These are phyloP conservation scores for Myrmecobius fasciatus DNA, from an alignment of 2,113 vertebrate genomes.

Conservation along the genomic window DNA sequence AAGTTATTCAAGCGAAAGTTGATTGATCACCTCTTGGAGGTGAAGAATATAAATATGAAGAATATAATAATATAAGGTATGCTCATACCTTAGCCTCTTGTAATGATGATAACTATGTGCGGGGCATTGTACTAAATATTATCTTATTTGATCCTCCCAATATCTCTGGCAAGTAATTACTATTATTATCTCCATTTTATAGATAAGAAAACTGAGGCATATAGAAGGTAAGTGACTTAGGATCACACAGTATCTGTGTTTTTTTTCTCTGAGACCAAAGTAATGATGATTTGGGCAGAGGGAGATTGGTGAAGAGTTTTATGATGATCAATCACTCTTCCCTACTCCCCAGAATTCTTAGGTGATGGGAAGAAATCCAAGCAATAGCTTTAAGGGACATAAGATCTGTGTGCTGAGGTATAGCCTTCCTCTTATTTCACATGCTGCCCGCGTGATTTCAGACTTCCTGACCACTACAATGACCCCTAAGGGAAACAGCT, in stretches of 20 bases:
- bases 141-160: not conserved
- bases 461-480: not conserved
- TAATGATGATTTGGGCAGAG: not conserved
- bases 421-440: not conserved
- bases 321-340: not conserved
- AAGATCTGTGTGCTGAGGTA: not conserved
- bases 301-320: not conserved
- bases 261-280: not conserved
- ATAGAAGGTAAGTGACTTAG: not conserved
- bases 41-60: not conserved
- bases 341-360: not conserved
- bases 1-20: not conserved
- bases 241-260: not conserved
- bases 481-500: not conserved
- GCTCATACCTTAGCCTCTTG: too few species aligned
- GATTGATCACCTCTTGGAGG: not conserved
- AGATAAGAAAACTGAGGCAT: not conserved
- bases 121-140: too few species aligned
- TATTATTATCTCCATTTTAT: not conserved
- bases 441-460: not conserved
- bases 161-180: not conserved
- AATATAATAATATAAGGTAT: not conserved
- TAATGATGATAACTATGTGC: too few species aligned
- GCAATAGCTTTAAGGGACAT: not conserved
- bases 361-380: not conserved